phyloP scores from a whole-genome alignment of 2,888 invertebrate genomes.

The Seladonia tumulorum region DNA sequence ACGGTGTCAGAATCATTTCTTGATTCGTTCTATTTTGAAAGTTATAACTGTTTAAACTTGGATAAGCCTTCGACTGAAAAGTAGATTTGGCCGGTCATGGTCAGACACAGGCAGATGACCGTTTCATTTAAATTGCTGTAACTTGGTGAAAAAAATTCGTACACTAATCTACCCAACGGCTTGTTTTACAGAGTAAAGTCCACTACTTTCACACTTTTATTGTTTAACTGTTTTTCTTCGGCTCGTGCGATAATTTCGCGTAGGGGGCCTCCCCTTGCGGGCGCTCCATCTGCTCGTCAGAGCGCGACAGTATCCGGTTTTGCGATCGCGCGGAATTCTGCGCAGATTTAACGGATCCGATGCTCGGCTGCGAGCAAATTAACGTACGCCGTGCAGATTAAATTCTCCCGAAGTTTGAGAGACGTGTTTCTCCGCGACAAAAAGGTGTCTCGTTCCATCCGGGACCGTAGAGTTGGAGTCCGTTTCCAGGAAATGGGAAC shows the following conservation, averaged over 20 bases:
- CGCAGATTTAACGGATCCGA: conserved; percentile 70
- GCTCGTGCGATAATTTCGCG: conserved; percentile 57
- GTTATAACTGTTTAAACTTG: too few relatives aligned
- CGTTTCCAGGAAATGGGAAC: conserved; percentile 8
- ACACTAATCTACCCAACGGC: neutral
- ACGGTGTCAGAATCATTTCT: too few relatives aligned
- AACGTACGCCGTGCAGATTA: conserved; percentile 62
- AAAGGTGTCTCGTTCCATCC: conserved; percentile 28
- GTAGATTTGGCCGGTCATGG: neutral
- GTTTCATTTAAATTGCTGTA: neutral
- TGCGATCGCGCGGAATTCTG: conserved; percentile 53
- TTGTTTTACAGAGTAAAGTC: neutral
- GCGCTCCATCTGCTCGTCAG: conserved; percentile 15
- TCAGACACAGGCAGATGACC: neutral
- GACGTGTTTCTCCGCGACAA: conserved; percentile 37
- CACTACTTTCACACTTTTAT: neutral
- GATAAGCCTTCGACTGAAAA: neutral
- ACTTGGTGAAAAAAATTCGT: neutral
- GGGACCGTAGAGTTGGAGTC: conserved; percentile 20
- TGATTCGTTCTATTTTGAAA: too few relatives aligned
- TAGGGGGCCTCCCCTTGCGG: conserved; percentile 30
- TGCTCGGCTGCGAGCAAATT: conserved; percentile 65
- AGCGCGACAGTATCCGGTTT: conserved; percentile 54
- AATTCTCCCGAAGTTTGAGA: conserved; percentile 61
- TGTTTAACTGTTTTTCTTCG: conserved; percentile 5